Conservation (phyloP, 2,113 vertebrate genomes). For the Bos javanicus region DNA sequence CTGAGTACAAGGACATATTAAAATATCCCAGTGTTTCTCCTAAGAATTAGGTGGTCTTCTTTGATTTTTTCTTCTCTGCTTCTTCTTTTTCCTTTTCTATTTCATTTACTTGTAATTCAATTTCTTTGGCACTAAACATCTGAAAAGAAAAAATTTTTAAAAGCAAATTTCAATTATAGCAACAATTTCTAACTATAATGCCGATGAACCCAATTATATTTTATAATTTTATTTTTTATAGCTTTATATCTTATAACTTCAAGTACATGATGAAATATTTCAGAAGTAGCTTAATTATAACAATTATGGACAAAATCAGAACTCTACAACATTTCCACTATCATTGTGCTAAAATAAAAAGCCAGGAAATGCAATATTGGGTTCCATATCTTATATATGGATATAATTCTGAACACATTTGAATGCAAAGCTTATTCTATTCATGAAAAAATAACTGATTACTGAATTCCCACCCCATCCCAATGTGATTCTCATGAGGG, state of each 20-base stretch:
- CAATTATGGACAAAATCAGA: neutral
- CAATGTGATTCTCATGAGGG: neutral
- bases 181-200: constrained; percentile 1
- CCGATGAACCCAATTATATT: neutral
- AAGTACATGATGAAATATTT: neutral
- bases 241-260: neutral
- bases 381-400: neutral
- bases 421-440: neutral
- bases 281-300: neutral
- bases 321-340: neutral
- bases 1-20: neutral
- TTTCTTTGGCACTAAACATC: constrained; percentile 87
- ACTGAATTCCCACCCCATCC: neutral
- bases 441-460: constrained; percentile 1
- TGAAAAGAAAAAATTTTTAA: constrained; percentile 50
- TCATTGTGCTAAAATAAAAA: neutral
- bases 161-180: neutral
- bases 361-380: neutral
- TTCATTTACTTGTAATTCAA: constrained; percentile 84
- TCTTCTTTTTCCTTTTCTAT: constrained; percentile 86
- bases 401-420: neutral
- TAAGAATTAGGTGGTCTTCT: constrained; percentile 71
- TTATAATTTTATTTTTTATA: neutral
- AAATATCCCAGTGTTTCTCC: neutral
- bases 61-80: constrained; percentile 87